Evolutionary conservation across 1,140 invertebrate species (phyloP).

Genomic region (Anoplophora glabripennis): DNA sequence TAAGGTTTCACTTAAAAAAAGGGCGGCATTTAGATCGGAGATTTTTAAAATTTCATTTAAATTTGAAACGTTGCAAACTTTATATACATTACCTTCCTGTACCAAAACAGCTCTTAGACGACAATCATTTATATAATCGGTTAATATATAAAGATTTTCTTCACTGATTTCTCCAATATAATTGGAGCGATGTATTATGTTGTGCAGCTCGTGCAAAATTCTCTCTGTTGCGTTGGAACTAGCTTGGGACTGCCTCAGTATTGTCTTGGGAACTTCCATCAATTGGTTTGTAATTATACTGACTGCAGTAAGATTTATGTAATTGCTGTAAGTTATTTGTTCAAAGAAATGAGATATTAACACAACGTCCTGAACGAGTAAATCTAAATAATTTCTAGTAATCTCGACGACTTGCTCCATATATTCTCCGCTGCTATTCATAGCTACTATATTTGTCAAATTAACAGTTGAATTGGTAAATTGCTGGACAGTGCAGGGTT

Average conservation of each 20-base stretch:
- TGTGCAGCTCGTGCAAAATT: background rate
- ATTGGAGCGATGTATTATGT: background rate
- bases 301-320: background rate
- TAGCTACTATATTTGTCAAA: background rate
- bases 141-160: too few relatives aligned
- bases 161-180: background rate
- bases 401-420: background rate
- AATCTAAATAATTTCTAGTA: background rate
- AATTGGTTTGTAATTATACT: conserved; percentile 16
- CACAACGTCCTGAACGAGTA: background rate
- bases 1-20: too few relatives aligned
- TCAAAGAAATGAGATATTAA: background rate
- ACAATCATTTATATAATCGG: too few relatives aligned
- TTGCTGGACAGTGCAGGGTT: conserved; percentile 1
- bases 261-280: conserved; percentile 5
- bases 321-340: background rate
- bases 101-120: too few relatives aligned
- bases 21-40: too few relatives aligned
- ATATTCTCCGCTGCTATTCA: background rate
- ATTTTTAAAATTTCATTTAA: too few relatives aligned
- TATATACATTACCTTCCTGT: too few relatives aligned
- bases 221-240: conserved; percentile 21
- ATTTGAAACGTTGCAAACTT: too few relatives aligned
- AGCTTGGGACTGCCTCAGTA: conserved; percentile 19
- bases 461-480: background rate